Evolutionary conservation across 2,113 vertebrate species (phyloP).

Genomic region (Myotis lucifugus): DNA sequence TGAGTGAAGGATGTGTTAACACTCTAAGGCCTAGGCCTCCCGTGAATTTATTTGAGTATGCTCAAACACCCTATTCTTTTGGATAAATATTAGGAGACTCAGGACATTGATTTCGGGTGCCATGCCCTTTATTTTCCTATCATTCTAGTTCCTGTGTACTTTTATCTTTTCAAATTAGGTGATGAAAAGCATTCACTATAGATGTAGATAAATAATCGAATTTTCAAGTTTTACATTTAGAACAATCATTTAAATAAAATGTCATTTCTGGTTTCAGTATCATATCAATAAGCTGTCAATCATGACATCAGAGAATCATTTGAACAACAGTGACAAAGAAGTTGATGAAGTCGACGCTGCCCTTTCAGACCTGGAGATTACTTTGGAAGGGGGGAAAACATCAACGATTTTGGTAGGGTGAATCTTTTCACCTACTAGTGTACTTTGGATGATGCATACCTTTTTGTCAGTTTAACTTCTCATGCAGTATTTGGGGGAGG

Average conservation of each 20-base stretch:
- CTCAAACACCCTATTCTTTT: background rate
- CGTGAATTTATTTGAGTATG: background rate
- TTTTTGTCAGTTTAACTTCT: background rate
- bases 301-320: conserved; percentile 98
- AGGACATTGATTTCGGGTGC: background rate
- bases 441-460: background rate
- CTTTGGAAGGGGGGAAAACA: conserved; percentile 97
- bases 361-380: conserved; percentile 97
- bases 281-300: conserved; percentile 99
- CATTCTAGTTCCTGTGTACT: background rate
- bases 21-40: background rate
- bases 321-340: conserved; percentile 99
- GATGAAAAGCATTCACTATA: background rate
- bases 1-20: background rate
- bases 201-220: background rate
- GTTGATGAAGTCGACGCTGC: conserved; percentile 99
- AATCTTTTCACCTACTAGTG: background rate
- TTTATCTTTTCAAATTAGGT: conserved; percentile 31
- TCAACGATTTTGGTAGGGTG: conserved; percentile 93
- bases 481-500: background rate
- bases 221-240: conserved; percentile 15
- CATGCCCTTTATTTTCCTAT: background rate
- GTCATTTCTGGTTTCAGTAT: conserved; percentile 88
- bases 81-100: background rate
- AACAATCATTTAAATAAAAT: conserved; percentile 25